These are phyloP conservation scores for Liodrosophila aerea DNA, from an alignment of 2,888 invertebrate species.

Conservation along the genomic window DNA sequence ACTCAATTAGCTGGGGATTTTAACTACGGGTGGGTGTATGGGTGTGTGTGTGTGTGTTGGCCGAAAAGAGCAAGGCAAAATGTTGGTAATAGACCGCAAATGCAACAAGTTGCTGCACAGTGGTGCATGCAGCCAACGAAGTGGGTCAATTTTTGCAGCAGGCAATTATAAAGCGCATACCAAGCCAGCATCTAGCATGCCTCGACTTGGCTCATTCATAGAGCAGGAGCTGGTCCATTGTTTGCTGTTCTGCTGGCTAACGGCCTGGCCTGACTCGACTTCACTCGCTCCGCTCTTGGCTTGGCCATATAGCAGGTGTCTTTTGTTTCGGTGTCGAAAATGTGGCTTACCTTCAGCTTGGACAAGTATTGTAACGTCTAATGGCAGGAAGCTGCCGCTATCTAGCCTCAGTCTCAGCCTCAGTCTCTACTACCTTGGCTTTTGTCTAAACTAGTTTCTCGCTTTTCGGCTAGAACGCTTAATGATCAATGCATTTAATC, in stretches of 20 bases:
- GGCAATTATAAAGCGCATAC: slow-evolving; percentile 70
- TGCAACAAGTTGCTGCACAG: slow-evolving; percentile 2
- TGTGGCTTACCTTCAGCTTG: slow-evolving; percentile 72
- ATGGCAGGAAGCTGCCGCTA: slow-evolving; percentile 61
- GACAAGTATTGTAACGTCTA: slow-evolving; percentile 28
- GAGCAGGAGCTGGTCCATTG: slow-evolving; percentile 1
- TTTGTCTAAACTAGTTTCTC: slow-evolving; percentile 51
- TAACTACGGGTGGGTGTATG: slow-evolving; percentile 26
- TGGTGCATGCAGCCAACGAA: too few relatives aligned
- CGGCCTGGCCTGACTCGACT: slow-evolving; percentile 33
- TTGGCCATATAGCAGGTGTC: slow-evolving; percentile 62
- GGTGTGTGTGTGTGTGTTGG: neutral
- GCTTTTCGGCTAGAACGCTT: slow-evolving; percentile 43
- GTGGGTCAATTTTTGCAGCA: slow-evolving; percentile 63
- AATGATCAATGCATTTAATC: slow-evolving; percentile 72
- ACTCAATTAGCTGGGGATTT: slow-evolving; percentile 33
- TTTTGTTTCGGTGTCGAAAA: slow-evolving; percentile 60
- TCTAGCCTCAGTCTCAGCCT: too few relatives aligned
- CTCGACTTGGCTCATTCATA: too few relatives aligned
- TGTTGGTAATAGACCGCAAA: slow-evolving; percentile 14
- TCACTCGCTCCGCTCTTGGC: slow-evolving; percentile 30
- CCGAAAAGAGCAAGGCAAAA: slow-evolving; percentile 19
- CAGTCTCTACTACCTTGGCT: too few relatives aligned
- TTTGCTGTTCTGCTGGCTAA: slow-evolving; percentile 5
- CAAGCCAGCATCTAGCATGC: slow-evolving; percentile 25